Conservation (phyloP, 2,113 vertebrate species). For the Pipra filicauda region DNA sequence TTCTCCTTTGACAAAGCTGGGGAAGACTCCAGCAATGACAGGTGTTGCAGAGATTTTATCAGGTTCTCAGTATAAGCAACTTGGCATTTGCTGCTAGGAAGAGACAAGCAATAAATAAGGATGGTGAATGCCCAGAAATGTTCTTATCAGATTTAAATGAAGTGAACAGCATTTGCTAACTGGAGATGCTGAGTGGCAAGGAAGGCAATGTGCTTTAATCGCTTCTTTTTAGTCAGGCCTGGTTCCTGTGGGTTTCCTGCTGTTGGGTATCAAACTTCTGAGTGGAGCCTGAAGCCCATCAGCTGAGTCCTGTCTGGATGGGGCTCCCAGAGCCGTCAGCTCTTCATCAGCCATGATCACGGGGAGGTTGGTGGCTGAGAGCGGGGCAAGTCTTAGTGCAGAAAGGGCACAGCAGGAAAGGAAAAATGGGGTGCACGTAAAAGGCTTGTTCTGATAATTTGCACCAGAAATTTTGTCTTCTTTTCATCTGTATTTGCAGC, state of each 20-base stretch:
- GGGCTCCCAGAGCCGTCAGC: fast-evolving
- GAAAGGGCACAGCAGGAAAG: neutral
- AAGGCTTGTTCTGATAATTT: neutral
- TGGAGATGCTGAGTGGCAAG: neutral
- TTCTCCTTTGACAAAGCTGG: neutral
- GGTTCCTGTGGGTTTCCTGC: neutral
- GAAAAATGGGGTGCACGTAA: neutral
- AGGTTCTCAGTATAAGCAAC: neutral
- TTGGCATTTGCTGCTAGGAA: neutral
- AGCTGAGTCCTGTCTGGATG: neutral
- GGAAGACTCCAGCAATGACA: neutral
- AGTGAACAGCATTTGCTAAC: neutral
- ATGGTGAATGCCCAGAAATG: neutral
- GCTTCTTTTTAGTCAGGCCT: neutral
- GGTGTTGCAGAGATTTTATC: neutral
- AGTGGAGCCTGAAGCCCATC: neutral
- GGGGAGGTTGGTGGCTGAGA: neutral
- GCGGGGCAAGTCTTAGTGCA: neutral
- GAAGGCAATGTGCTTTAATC: neutral
- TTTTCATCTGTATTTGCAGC: neutral
- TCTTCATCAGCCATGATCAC: fast-evolving
- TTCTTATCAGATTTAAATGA: neutral
- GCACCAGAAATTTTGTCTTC: neutral
- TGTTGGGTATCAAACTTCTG: neutral
- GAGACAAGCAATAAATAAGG: neutral